A percentile compares a stretch with the other conserved stretches of the same genome.
Conservation (phyloP, 1,140 invertebrate species). For the Bombus difficillimus region DNA sequence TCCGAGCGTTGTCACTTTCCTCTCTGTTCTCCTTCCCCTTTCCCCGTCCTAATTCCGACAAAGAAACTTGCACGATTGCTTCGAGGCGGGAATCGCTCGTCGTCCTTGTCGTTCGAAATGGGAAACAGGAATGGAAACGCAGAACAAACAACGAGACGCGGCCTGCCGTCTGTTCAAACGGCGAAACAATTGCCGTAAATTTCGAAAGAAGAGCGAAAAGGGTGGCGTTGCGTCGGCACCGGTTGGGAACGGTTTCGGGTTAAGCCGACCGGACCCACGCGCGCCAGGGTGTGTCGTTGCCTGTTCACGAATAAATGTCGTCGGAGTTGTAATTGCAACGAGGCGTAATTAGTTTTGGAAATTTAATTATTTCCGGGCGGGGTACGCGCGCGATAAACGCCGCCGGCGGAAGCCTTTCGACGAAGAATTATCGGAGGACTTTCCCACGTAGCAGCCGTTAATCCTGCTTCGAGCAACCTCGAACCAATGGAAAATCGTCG, state of each 20-base stretch:
- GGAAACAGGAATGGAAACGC: constrained; percentile 32
- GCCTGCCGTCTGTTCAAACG: not conserved
- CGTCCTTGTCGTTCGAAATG: not conserved
- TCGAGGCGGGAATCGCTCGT: no score
- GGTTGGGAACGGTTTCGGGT: constrained; percentile 35
- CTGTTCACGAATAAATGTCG: constrained; percentile 65
- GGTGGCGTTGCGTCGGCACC: not conserved
- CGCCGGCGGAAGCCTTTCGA: constrained; percentile 28
- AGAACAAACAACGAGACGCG: constrained; percentile 24
- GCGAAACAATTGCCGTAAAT: constrained; percentile 36
- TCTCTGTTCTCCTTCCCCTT: no score
- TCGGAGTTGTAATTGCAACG: constrained; percentile 74
- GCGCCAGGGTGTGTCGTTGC: constrained; percentile 19
- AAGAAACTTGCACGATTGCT: constrained; percentile 3
- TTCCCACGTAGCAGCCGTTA: constrained; percentile 52
- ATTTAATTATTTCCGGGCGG: constrained; percentile 75
- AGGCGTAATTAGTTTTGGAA: constrained; percentile 76
- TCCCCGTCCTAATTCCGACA: constrained; percentile 43
- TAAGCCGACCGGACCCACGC: not conserved
- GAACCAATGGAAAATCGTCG: constrained; percentile 29
- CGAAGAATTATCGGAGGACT: constrained; percentile 65
- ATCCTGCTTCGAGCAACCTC: constrained; percentile 50
- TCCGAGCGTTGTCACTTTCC: not conserved
- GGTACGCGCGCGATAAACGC: constrained; percentile 63
- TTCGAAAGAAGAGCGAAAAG: constrained; percentile 40